Conservation (phyloP, 2,888 invertebrate genomes). For the Pachycephus smyrnensis region DNA sequence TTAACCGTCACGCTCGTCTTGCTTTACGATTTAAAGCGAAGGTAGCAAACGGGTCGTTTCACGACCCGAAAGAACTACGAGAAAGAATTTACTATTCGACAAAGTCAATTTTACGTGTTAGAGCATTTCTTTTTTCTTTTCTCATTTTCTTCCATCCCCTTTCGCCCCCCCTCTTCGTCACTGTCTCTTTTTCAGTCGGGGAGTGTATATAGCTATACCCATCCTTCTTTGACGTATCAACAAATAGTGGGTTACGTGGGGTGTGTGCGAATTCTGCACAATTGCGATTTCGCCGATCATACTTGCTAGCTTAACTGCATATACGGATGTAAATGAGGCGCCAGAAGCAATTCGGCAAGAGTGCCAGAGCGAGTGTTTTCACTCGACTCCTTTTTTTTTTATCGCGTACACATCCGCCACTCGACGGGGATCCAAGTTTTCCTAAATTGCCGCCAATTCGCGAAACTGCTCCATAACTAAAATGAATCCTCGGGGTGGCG, state of each 20-base stretch:
- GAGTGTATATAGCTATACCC: no score
- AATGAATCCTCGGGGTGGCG: constrained; percentile 35
- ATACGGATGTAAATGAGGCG: constrained; percentile 28
- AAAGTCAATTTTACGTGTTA: constrained; percentile 4
- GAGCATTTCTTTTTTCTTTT: background rate
- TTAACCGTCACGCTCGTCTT: background rate
- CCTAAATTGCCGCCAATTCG: constrained; percentile 43
- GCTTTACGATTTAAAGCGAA: background rate
- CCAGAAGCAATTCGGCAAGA: constrained; percentile 30
- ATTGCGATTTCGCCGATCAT: constrained; percentile 35
- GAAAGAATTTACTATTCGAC: background rate
- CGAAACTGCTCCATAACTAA: constrained; percentile 44
- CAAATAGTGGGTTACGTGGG: background rate
- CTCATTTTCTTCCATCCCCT: background rate
- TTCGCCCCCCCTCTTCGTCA: constrained; percentile 13
- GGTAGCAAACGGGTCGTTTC: background rate
- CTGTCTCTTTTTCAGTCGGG: background rate
- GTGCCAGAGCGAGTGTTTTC: constrained; percentile 31
- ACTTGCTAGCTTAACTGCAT: constrained; percentile 25
- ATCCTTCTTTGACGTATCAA: background rate
- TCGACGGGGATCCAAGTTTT: constrained; percentile 26
- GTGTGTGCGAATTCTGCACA: constrained; percentile 12
- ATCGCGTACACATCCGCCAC: constrained; percentile 14
- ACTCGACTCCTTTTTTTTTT: constrained; percentile 30
- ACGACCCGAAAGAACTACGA: background rate